phyloP scores from a whole-genome alignment of 2,888 invertebrate genomes.

The Drosophila nr. perissopoda region DNA sequence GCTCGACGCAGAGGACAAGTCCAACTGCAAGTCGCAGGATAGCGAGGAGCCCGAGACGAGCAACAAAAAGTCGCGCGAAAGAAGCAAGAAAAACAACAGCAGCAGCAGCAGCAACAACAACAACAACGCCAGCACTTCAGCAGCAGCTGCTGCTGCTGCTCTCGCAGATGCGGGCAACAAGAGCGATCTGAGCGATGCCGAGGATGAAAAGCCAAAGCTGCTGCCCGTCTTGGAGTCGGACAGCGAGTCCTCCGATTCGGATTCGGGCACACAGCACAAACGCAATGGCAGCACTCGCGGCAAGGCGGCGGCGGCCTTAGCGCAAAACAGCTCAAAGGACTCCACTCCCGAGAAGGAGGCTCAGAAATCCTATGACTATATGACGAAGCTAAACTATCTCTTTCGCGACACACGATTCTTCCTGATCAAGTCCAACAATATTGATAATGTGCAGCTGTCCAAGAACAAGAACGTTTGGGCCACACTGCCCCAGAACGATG shows the following conservation, averaged over 20 bases:
- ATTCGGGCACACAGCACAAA: constrained; percentile 82
- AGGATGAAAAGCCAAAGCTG: constrained; percentile 67
- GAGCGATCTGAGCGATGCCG: constrained; percentile 79
- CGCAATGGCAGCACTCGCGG: constrained; percentile 75
- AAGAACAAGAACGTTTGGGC: constrained; percentile 99
- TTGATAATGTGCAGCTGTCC: constrained; percentile 97
- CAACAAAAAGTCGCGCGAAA: constrained; percentile 53
- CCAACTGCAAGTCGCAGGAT: constrained; percentile 47
- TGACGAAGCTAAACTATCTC: constrained; percentile 95
- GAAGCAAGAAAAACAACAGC: constrained; percentile 59
- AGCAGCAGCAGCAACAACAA: constrained; percentile 2
- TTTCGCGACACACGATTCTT: constrained; percentile 98
- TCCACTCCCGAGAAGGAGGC: constrained; percentile 71
- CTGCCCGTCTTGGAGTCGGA: constrained; percentile 76
- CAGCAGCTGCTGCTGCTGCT: constrained; percentile 1
- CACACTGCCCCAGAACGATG: constrained; percentile 98
- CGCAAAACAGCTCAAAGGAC: constrained; percentile 60
- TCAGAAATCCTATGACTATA: constrained; percentile 90
- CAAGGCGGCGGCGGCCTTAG: constrained; percentile 44
- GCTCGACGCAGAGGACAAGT: constrained; percentile 54
- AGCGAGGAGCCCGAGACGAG: constrained; percentile 51
- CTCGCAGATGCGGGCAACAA: constrained; percentile 42
- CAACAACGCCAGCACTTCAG: constrained; percentile 23
- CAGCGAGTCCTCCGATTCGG: constrained; percentile 82
- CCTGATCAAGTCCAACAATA: constrained; percentile 98